A percentile compares a stretch with the other conserved stretches of the same genome.
These are phyloP conservation scores for Okamejei kenojei DNA, from an alignment of 2,797 vertebrate genomes.

Conservation along the genomic window DNA sequence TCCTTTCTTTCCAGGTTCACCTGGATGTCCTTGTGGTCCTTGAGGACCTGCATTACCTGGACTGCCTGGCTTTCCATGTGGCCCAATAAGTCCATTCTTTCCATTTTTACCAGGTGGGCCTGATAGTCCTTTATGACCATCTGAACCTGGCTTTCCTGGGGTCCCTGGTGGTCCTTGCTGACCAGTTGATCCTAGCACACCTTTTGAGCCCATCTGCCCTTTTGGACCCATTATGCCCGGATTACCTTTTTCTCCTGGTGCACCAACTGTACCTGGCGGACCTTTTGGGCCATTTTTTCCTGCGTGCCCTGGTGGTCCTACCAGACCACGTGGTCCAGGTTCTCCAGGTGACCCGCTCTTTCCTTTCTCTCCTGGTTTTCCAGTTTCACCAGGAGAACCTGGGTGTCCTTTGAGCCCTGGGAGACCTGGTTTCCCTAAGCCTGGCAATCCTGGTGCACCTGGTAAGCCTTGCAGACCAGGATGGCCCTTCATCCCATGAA, in stretches of 20 bases:
- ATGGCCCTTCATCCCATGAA: background rate
- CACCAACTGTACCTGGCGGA: slow-evolving; percentile 10
- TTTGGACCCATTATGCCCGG: background rate
- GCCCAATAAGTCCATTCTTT: background rate
- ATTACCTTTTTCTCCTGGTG: slow-evolving; percentile 10
- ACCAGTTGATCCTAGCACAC: background rate
- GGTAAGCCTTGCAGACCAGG: slow-evolving; percentile 9
- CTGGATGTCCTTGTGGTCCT: slow-evolving; percentile 13
- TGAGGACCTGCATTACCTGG: slow-evolving; percentile 3
- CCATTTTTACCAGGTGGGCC: background rate
- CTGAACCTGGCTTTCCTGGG: background rate
- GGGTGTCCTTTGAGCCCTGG: slow-evolving; percentile 26
- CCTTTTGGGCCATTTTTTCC: background rate
- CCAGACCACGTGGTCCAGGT: background rate
- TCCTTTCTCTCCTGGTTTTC: slow-evolving; percentile 34
- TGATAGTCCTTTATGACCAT: background rate
- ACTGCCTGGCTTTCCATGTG: background rate
- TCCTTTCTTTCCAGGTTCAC: slow-evolving; percentile 4
- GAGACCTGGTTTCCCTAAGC: background rate
- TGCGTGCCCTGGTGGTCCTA: background rate
- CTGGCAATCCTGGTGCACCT: slow-evolving; percentile 8
- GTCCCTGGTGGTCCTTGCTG: background rate
- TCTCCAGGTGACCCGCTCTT: background rate
- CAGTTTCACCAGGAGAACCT: background rate
- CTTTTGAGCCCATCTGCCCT: background rate